Base-by-base conservation (phyloP, 2,797 vertebrate species). In the Eospalax fontanierii region DNA sequence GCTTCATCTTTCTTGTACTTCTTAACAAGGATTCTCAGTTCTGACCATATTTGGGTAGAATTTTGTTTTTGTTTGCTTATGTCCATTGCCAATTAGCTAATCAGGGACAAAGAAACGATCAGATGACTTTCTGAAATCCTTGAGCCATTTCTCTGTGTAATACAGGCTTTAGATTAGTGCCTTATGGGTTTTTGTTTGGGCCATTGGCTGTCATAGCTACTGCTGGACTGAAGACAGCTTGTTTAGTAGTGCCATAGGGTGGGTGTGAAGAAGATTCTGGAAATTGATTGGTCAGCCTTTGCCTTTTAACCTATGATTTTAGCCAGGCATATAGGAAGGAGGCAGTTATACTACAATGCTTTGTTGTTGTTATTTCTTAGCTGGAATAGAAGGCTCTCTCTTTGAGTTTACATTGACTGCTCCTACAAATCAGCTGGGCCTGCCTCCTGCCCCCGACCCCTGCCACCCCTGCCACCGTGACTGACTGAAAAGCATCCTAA, bases 71-170 rank as follows among this genome's bases (percentile, higher is more conserved):
- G 59, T 97, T 87, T 80, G 93, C 76, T 40, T 33, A 18, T 96
- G 63, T 96, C 79, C 86, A 97, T 98, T 98, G 98, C 98, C 98
- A 98, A 97, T 97, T 93, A 97, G 91, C 92, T 97, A 93, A 95
- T 97, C 98, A 97, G 96, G 95, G 89, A 90, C 84, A 68, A 84
- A 61, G 74, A 65, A 83, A 50, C 2, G 82, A 63, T 40, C 87
- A 85, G 70, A 46, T 11, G 84, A 81, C 87, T 61, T 87, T 89
- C 94, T 95, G 83, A 96, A 90, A 78, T 96, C 98, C 97, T 97
- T 79, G 87, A 96, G 94, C 97, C 95, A 68, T 96, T 66, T 90
- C 87, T 75, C 76, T 61, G 50, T 95, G 18, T 61, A 35, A 50
- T 18, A 35, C 46, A 74, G 96, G 83, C 86, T 95, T 90, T 84